phyloP scores from a whole-genome alignment of 2,113 vertebrate species.

The Osmerus mordax region DNA sequence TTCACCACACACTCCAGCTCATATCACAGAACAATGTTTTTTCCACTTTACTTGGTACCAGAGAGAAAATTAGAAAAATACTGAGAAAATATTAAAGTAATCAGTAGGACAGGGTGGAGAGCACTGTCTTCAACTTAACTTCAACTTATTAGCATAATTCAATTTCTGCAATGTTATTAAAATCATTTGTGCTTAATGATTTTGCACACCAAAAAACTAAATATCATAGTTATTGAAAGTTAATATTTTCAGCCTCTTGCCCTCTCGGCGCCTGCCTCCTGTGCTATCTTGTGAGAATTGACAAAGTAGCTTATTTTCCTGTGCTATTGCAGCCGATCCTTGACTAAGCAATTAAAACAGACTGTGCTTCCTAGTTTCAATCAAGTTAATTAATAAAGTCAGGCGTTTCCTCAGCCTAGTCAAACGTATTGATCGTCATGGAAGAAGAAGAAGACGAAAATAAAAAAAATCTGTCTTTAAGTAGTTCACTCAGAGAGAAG shows the following conservation, averaged over 20 bases:
- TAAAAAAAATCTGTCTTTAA: constrained; percentile 27
- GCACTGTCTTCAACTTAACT: constrained; percentile 40
- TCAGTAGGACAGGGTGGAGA: constrained; percentile 41
- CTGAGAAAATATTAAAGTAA: constrained; percentile 55
- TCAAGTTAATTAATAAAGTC: constrained; percentile 37
- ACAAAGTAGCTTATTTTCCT: background rate
- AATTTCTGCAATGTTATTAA: constrained; percentile 56
- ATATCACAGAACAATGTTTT: constrained; percentile 35
- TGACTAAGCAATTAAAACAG: constrained; percentile 25
- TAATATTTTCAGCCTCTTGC: constrained; percentile 24
- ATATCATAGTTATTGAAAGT: constrained; percentile 35
- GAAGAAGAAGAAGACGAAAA: background rate
- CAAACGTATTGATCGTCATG: constrained; percentile 22
- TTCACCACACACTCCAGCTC: constrained; percentile 25
- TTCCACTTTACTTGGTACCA: constrained; percentile 16
- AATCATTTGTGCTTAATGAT: constrained; percentile 37
- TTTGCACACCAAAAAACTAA: constrained; percentile 31
- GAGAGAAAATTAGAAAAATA: constrained; percentile 32
- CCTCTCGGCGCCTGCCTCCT: constrained; percentile 13
- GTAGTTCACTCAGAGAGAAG: constrained; percentile 14
- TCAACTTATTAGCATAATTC: constrained; percentile 51
- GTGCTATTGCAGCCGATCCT: constrained; percentile 8
- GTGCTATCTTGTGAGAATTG: constrained; percentile 4
- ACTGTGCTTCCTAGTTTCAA: constrained; percentile 29
- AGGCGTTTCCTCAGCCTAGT: constrained; percentile 17